These are phyloP conservation scores for Arenaria interpres DNA, from an alignment of 2,113 vertebrate genomes.

Conservation along the genomic window DNA sequence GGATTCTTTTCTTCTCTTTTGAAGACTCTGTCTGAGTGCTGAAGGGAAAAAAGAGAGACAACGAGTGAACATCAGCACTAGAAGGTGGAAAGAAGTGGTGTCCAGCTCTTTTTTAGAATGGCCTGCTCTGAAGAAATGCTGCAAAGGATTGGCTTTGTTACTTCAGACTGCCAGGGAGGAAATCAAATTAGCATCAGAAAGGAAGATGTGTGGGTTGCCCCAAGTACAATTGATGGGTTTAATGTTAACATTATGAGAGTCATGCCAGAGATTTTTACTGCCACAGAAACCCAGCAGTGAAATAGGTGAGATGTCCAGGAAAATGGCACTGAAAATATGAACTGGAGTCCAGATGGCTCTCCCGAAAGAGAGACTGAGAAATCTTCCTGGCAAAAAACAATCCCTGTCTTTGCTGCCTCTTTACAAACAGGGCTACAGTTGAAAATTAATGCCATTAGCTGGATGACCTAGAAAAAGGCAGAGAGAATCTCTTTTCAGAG, in stretches of 20 bases:
- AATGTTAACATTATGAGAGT: constrained; percentile 41
- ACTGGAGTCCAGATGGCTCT: constrained; percentile 52
- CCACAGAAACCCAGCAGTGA: neutral
- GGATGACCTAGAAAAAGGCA: constrained; percentile 30
- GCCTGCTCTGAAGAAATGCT: constrained; percentile 36
- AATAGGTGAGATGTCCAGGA: constrained; percentile 27
- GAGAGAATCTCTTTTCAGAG: neutral
- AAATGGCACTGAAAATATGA: constrained; percentile 43
- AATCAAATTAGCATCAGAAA: constrained; percentile 55
- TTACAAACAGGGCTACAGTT: neutral
- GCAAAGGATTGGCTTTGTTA: constrained; percentile 39
- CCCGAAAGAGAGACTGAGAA: neutral
- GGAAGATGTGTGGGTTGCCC: neutral
- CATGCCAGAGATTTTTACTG: constrained; percentile 6
- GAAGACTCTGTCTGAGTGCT: neutral
- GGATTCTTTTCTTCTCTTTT: neutral
- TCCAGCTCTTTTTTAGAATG: constrained; percentile 31
- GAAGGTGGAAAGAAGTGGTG: constrained; percentile 21
- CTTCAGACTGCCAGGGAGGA: constrained; percentile 41
- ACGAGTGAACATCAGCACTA: constrained; percentile 1
- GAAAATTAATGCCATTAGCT: constrained; percentile 45
- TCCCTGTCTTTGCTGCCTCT: constrained; percentile 46
- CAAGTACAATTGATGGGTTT: constrained; percentile 29
- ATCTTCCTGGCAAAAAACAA: constrained; percentile 33
- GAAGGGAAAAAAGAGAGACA: neutral